Percentiles rank a stretch among this genome's conserved stretches.
phyloP scores from a whole-genome alignment of 2,113 vertebrate genomes.

The Macquaria australasica region DNA sequence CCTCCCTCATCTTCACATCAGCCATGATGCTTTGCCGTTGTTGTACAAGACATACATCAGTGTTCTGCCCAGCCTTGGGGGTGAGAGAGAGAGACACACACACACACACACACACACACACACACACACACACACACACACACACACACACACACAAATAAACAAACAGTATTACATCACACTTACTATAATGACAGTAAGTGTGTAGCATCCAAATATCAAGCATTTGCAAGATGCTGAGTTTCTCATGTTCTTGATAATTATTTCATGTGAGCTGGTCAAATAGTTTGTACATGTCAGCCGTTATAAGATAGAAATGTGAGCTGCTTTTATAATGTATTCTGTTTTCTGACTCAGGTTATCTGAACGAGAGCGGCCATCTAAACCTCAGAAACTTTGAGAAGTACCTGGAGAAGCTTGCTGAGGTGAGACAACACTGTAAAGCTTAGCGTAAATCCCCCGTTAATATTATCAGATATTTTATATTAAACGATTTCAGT shows the following conservation, averaged over 20 bases:
- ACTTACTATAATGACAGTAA: neutral
- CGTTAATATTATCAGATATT: neutral
- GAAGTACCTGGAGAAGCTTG: conserved; percentile 94
- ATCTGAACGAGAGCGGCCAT: conserved; percentile 97
- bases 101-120: neutral
- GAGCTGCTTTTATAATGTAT: neutral
- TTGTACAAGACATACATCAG: conserved; percentile 97
- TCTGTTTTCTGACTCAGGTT: conserved; percentile 84
- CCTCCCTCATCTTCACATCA: conserved; percentile 99
- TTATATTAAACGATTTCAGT: neutral
- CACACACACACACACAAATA: neutral
- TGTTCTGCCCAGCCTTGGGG: conserved; percentile 91
- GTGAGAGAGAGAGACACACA: conserved; percentile 81
- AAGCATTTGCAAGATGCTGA: neutral
- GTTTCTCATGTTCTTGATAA: neutral
- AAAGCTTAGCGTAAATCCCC: neutral
- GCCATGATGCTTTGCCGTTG: conserved; percentile 95
- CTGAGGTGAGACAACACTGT: conserved; percentile 88
- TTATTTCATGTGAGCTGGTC: neutral
- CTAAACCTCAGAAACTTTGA: conserved; percentile 95
- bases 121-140: neutral
- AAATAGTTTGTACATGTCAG: neutral
- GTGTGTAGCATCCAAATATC: neutral
- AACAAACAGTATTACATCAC: neutral
- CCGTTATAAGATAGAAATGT: neutral